Base-by-base conservation (phyloP, 2,888 invertebrate species). In the Chrysomela aeneicollis region DNA sequence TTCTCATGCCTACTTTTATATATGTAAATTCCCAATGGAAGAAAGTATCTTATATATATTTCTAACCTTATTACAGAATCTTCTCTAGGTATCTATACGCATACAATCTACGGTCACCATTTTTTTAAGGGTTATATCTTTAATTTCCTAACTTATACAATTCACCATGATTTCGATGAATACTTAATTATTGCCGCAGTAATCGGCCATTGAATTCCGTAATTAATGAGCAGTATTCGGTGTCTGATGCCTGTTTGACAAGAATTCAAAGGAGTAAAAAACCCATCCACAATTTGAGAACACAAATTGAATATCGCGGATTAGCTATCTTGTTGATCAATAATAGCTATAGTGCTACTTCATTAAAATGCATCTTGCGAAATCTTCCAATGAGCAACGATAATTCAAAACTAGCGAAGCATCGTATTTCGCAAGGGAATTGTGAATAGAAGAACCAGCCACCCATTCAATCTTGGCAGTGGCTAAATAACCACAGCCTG, bases 401-500 rank as follows among this genome's bases (percentile, higher is more conserved):
- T 65, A 61, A 61, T 18, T 54, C 37, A 59, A 26, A 65, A 35
- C 54, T 49, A 65, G 61, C 65, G 58, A 65, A 61, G 65, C 65
- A 65, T 53, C 53, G 32, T 10, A 49, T 65, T 65, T 65, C 65
- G 60, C 65, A 65, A 65, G 53, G 32, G 49, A 59, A 60, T 49
- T 51, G 61, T n/a, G 19, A 64, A 61, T 61, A 64, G 15, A 6
- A 12, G 42, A 42, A 42, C n/a, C n/a, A 42, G 42, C 42, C 42
- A 42, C 42, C 35, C 42, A 42, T 42, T 42, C 42, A 42, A 15
- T 42, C n/a, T 1, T 15, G 15, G 42, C 42, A 42, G 35, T 35
- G 35, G 35, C 35, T 35, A 35, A 42, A 42, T 42, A 15, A 42
- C 42, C 42, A 15, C 32, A n/a, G n/a, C n/a, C n/a, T n/a, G n/a